Evolutionary conservation across 2,888 invertebrate species (phyloP).

Genomic region (Dynastes maya): DNA sequence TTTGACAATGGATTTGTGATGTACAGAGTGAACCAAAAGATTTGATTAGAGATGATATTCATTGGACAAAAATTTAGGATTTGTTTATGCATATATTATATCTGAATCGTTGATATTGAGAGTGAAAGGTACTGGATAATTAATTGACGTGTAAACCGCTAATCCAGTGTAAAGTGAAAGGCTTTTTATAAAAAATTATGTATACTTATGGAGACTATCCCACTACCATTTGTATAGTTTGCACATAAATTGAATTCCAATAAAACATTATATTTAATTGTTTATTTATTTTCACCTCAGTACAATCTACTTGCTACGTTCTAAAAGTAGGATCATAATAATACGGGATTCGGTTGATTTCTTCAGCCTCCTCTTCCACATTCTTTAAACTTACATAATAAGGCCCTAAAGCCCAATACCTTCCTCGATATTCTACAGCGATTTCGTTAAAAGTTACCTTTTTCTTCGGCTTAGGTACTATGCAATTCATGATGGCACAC

Average conservation of each 20-base stretch:
- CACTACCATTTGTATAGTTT: too few relatives aligned
- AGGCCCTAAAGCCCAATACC: constrained; percentile 50
- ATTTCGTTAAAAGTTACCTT: constrained; percentile 53
- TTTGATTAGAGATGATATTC: neutral
- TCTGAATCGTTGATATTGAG: neutral
- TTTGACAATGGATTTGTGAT: neutral
- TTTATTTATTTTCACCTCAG: neutral
- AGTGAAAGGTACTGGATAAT: neutral
- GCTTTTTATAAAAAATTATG: too few relatives aligned
- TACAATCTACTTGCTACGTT: constrained; percentile 4
- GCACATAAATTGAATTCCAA: too few relatives aligned
- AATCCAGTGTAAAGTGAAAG: too few relatives aligned
- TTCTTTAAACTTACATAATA: constrained; percentile 51
- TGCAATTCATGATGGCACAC: constrained; percentile 31
- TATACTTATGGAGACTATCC: too few relatives aligned
- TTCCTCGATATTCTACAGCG: constrained; percentile 53
- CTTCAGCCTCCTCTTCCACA: constrained; percentile 50
- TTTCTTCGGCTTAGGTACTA: constrained; percentile 39
- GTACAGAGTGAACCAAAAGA: neutral
- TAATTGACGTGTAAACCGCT: too few relatives aligned
- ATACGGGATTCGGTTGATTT: constrained; percentile 40
- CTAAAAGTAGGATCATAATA: constrained; percentile 28
- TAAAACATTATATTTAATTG: too few relatives aligned
- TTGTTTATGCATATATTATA: neutral
- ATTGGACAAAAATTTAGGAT: too few relatives aligned